These are phyloP conservation scores for Ranitomeya imitator DNA, from an alignment of 2,113 vertebrate species.

Conservation along the genomic window DNA sequence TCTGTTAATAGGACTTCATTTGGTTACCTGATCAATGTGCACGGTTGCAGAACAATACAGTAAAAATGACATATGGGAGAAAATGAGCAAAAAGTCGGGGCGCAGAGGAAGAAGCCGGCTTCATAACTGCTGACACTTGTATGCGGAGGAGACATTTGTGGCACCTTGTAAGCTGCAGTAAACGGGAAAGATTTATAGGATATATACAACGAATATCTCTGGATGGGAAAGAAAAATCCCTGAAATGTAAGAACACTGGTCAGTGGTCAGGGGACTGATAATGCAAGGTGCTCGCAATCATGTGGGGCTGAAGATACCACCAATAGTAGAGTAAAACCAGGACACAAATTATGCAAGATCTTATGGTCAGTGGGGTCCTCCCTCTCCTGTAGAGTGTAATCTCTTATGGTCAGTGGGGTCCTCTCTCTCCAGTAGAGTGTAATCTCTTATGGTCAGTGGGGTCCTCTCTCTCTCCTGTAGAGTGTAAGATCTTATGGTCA, in stretches of 20 bases:
- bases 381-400: too few relatives aligned
- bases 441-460: too few relatives aligned
- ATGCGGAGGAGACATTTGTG: constrained; percentile 27
- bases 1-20: constrained; percentile 6
- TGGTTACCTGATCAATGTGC: constrained; percentile 3
- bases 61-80: neutral
- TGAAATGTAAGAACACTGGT: neutral
- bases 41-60: constrained; percentile 17
- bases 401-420: too few relatives aligned
- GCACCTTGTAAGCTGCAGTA: constrained; percentile 25
- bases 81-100: neutral
- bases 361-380: too few relatives aligned
- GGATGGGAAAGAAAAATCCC: neutral
- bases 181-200: constrained; percentile 6
- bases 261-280: neutral
- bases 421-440: too few relatives aligned
- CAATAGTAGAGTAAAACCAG: too few relatives aligned
- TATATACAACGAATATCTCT: neutral
- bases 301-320: too few relatives aligned
- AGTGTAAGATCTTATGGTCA: too few relatives aligned
- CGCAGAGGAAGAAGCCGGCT: constrained; percentile 16
- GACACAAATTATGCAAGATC: too few relatives aligned
- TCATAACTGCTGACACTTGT: constrained; percentile 18
- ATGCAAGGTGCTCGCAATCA: neutral
- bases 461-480: too few relatives aligned